phyloP scores from a whole-genome alignment of 1,140 invertebrate species.

The Agrypnia vestita region DNA sequence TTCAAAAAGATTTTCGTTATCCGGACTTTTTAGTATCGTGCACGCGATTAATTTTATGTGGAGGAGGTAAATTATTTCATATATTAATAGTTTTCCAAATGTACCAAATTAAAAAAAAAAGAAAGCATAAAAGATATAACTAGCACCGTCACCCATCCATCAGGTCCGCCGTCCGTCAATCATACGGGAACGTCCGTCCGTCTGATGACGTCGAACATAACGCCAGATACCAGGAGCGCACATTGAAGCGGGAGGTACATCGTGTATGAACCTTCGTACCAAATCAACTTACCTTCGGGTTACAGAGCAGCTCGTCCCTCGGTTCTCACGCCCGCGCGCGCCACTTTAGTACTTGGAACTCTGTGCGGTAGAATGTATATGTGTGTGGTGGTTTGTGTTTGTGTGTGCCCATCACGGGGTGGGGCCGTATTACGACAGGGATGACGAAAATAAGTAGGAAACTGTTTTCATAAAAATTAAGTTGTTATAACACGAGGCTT shows the following conservation, averaged over 20 bases:
- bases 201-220: slow-evolving; percentile 39
- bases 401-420: not conserved
- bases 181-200: slow-evolving; percentile 21
- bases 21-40: too few species aligned
- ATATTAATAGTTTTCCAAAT: too few species aligned
- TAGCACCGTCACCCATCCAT: too few species aligned
- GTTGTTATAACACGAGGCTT: too few species aligned
- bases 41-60: too few species aligned
- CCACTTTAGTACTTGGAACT: slow-evolving; percentile 11
- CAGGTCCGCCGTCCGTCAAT: slow-evolving; percentile 24
- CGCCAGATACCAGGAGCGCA: slow-evolving; percentile 34
- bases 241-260: not conserved
- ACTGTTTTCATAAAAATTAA: too few species aligned
- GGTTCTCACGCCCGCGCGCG: slow-evolving; percentile 49
- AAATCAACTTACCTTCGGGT: not conserved
- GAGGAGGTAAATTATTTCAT: too few species aligned
- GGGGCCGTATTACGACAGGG: not conserved
- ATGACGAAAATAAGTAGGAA: not conserved
- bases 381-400: not conserved
- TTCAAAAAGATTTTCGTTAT: too few species aligned
- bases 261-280: not conserved
- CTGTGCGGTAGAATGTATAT: too few species aligned
- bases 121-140: too few species aligned
- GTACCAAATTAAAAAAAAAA: too few species aligned
- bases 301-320: not conserved